Base-by-base conservation (phyloP, 2,888 invertebrate species). In the Suillia variegata region DNA sequence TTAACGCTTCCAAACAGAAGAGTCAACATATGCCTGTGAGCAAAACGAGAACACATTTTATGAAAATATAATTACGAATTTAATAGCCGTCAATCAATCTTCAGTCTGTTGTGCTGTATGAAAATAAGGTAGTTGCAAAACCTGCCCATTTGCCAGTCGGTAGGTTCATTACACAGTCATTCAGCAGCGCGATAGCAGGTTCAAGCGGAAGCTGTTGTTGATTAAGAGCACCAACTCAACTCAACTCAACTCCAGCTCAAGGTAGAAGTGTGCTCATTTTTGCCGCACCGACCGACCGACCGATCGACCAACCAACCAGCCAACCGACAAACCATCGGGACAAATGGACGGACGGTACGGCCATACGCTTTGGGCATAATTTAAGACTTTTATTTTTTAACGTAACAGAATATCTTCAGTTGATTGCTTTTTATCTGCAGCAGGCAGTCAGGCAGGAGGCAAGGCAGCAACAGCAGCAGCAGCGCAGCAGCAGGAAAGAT, bases 101-200 rank as follows among this genome's bases (percentile, higher is more conserved):
- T 38, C 38, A 38, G 38, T 67, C 67, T 67, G 65, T 56, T 67
- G 68, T 70, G 70, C 69, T 67, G 69, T 70, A 69, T 70, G 70
- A 70, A 69, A 68, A 68, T 70, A 69, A 69, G 69, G 69, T 69
- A 70, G 70, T 69, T 66, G 68, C 70, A 62, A 62, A 62, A 62
- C 62, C 64, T 64, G 62, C 64, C 59, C 62, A 65, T 65, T 61
- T 62, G 59, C 58, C 54, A 52, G 58, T 51, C 49, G 59, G 54
- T 61, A 62, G 62, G 58, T 59, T 62, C 59, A 62, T 62, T 62
- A 62, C 59, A 59, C 62, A 62, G 52, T 57, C 59, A 59, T 59
- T 59, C 59, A 54, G 59, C 54, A 59, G 59, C 62, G 59, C 59
- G 56, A 62, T 56, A 59, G 59, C 62, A 62, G 62, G 62, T 62